Evolutionary conservation across 1,140 invertebrate genomes (phyloP), one percentile per base, ranked within the genome.

Genomic region (Alviniconcha marisindica): DNA sequence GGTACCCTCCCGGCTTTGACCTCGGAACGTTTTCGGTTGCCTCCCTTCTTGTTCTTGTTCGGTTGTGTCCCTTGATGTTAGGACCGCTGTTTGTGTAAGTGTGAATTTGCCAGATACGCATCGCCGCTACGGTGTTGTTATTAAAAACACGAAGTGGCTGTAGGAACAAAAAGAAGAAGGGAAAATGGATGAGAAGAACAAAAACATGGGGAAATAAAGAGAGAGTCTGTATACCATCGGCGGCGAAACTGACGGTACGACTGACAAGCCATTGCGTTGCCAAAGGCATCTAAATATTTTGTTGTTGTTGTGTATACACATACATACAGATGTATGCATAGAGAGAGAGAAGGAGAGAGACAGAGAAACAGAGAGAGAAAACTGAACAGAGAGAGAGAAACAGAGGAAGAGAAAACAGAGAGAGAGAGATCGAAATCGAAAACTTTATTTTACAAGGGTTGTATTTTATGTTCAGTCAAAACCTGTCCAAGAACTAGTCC

Each of bases 41-140:
- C 21, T 63, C 60, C 60, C 28, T 31, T 24, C 21, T 24, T 24
- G 7, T 63, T 63, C 5, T 63, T 63, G 21, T 10, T 5, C 60
- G 21, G 60, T 63, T 63, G 7, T n/a, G 60, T 24, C 28, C 60
- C 28, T 63, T 63, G 60, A 63, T 63, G 60, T 63, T 63, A 63
- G 60, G 21, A 31, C 28, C 10, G 5, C 7, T 63, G 60, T 63
- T n/a, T 31, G 28, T 24, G 28, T 63, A n/a, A 14, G 7, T 63
- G 7, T 7, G 28, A 12, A n/a, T 63, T 7, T n/a, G n/a, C 60
- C 24, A 5, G 28, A 24, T 63, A 31, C 60, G 44, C 44, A 48
- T 48, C 44, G 5, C 44, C 44, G 44, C 18, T 48, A 48, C 18
- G 44, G 18, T 48, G 44, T 48, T 48, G 44, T 10, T 48, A 48